A percentile compares a stretch with the other conserved stretches of the same genome.
Evolutionary conservation across 1,140 invertebrate genomes (phyloP).

Genomic region (Cotesia typhae): DNA sequence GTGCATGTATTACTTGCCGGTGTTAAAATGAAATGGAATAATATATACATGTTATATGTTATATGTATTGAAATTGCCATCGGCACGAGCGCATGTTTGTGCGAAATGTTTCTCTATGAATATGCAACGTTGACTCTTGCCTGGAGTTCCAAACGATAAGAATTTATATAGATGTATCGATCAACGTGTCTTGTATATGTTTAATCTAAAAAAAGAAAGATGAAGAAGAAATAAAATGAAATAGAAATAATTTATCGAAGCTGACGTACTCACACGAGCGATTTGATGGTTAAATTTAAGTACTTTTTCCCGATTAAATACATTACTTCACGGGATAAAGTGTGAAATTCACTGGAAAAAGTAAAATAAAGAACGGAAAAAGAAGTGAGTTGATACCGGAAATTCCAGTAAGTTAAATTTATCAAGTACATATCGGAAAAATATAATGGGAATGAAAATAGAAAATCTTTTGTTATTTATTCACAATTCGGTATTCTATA

Average conservation of each 20-base stretch:
- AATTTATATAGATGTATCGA: constrained; percentile 12
- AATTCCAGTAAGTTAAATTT: too few relatives aligned
- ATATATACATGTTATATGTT: not conserved
- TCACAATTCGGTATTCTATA: constrained; percentile 4
- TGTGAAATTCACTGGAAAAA: not conserved
- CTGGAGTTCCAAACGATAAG: constrained; percentile 22
- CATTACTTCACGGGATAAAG: not conserved
- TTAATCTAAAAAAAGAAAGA: not conserved
- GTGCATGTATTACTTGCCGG: not conserved
- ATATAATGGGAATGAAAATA: not conserved
- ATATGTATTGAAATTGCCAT: constrained; percentile 1
- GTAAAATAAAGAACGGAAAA: not conserved
- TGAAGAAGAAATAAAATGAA: constrained; percentile 17
- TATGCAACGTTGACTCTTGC: constrained; percentile 20
- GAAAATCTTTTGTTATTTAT: not conserved
- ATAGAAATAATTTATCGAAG: constrained; percentile 21
- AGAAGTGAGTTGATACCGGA: too few relatives aligned
- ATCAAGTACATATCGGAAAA: not conserved
- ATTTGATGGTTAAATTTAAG: constrained; percentile 18
- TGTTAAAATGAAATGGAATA: not conserved
- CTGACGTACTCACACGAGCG: constrained; percentile 18
- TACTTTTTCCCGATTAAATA: constrained; percentile 23
- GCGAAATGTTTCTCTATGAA: constrained; percentile 22
- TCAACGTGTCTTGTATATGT: not conserved
- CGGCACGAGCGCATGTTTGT: constrained; percentile 15